Evolutionary conservation across 2,113 vertebrate genomes (phyloP).

Genomic region (Nasalis larvatus): DNA sequence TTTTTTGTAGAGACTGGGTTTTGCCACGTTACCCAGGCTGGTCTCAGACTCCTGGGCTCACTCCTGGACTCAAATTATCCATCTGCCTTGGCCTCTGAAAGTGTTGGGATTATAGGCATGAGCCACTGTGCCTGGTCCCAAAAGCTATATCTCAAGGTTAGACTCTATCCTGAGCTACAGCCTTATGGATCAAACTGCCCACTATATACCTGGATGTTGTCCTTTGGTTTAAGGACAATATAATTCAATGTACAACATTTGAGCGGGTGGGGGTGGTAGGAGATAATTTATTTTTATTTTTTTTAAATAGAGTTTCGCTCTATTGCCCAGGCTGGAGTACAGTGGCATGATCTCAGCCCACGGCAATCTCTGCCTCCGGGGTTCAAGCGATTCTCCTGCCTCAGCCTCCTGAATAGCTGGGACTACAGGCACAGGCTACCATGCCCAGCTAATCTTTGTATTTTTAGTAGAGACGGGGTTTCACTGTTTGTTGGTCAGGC

Average conservation of each 20-base stretch:
- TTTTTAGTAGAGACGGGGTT: no score
- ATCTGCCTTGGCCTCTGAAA: not conserved
- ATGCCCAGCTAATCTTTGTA: no score
- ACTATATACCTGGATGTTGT: not conserved
- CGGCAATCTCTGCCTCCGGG: no score
- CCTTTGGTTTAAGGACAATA: not conserved
- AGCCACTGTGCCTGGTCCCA: not conserved
- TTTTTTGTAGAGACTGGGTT: not conserved
- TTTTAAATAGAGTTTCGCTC: no score
- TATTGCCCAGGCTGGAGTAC: no score
- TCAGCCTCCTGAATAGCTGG: no score
- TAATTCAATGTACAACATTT: not conserved
- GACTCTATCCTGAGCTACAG: not conserved
- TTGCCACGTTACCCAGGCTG: not conserved
- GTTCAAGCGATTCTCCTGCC: no score
- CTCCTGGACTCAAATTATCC: not conserved
- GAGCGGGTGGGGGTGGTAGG: not conserved
- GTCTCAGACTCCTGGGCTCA: not conserved
- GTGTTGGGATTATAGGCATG: not conserved
- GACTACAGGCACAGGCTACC: no score
- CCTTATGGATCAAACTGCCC: not conserved
- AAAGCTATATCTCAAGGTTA: not conserved
- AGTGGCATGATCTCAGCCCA: no score
- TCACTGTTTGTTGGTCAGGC: no score
- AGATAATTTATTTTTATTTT: not conserved